Evolutionary conservation across 2,797 vertebrate species (phyloP).

Genomic region (Dipus sagitta): DNA sequence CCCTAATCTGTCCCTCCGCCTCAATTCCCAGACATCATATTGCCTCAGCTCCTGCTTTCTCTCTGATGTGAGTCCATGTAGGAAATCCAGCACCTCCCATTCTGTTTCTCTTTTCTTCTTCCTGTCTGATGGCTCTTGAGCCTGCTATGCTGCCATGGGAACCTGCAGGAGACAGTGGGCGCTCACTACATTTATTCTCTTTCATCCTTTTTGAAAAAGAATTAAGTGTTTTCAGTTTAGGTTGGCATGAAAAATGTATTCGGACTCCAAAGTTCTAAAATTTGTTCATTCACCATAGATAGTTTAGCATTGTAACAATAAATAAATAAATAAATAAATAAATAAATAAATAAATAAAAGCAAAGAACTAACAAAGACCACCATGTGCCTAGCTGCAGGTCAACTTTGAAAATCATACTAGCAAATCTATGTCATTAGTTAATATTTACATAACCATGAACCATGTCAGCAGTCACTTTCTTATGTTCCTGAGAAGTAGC

Average conservation of each 20-base stretch:
- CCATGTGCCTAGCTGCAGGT: conserved; percentile 7
- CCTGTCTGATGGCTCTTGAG: conserved; percentile 78
- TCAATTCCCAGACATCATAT: conserved; percentile 20
- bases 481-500: conserved; percentile 55
- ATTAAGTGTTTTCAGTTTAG: conserved; percentile 48
- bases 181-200: conserved; percentile 72
- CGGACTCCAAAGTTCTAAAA: conserved; percentile 68
- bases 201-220: conserved; percentile 75
- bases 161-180: conserved; percentile 62
- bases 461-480: conserved; percentile 66
- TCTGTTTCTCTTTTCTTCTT: conserved; percentile 58
- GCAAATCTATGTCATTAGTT: conserved; percentile 73
- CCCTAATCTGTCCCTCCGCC: conserved; percentile 40
- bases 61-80: conserved; percentile 76
- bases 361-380: neutral
- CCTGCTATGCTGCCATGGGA: conserved; percentile 84
- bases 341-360: neutral
- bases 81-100: conserved; percentile 70
- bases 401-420: conserved; percentile 63
- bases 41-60: conserved; percentile 58
- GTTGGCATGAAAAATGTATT: conserved; percentile 74
- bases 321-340: neutral
- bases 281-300: conserved; percentile 40
- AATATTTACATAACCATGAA: conserved; percentile 76
- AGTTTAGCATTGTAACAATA: neutral